Evolutionary conservation across 2,797 vertebrate genomes (phyloP).

Genomic region (Sphaeramia orbicularis): DNA sequence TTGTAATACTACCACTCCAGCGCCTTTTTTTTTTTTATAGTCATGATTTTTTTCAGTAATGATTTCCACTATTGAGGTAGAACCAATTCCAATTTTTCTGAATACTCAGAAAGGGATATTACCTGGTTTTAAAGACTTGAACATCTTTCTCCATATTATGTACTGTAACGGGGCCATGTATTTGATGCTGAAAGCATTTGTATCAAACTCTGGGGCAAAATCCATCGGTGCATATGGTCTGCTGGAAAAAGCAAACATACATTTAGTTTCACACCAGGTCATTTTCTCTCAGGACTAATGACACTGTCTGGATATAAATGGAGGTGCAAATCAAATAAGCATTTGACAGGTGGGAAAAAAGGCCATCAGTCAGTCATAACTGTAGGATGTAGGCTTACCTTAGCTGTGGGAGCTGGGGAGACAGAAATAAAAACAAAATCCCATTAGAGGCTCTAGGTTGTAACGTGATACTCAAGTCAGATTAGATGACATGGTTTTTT

Average conservation of each 20-base stretch:
- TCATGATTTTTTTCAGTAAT: conserved; percentile 29
- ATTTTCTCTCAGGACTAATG: conserved; percentile 19
- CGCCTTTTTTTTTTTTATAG: conserved; percentile 12
- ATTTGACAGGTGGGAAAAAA: conserved; percentile 16
- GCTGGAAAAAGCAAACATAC: conserved; percentile 26
- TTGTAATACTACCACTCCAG: not conserved
- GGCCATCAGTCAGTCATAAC: conserved; percentile 16
- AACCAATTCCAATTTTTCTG: conserved; percentile 1
- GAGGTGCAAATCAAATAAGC: conserved; percentile 31
- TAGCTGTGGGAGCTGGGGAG: conserved; percentile 84
- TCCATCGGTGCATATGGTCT: conserved; percentile 67
- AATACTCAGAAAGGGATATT: conserved; percentile 36
- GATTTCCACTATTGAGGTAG: conserved; percentile 11
- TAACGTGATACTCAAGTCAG: not conserved
- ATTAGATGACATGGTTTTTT: not conserved
- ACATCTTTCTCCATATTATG: conserved; percentile 89
- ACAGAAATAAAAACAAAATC: conserved; percentile 39
- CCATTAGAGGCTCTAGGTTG: conserved; percentile 18
- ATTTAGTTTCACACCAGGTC: conserved; percentile 4
- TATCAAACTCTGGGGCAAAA: conserved; percentile 68
- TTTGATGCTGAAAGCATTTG: conserved; percentile 78
- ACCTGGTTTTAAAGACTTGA: conserved; percentile 84
- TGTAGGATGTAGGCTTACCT: conserved; percentile 76
- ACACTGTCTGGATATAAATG: conserved; percentile 19
- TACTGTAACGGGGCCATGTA: conserved; percentile 87